Conservation (phyloP, 2,797 vertebrate species). For the Lagocephalus sceleratus region DNA sequence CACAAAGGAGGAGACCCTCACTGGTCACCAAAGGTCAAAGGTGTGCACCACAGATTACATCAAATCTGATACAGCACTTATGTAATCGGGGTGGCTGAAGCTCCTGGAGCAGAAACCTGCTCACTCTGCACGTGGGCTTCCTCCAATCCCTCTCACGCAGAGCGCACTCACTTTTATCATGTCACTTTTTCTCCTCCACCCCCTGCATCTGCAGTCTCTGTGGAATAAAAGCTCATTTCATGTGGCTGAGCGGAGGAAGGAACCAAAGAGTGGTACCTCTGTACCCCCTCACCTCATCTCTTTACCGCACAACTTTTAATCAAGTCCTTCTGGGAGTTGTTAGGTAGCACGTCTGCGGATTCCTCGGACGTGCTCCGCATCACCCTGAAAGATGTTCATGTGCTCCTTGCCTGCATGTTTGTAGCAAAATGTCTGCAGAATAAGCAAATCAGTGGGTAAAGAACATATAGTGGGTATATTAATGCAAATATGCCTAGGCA, state of each 20-base stretch:
- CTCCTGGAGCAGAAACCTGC: conserved; percentile 39
- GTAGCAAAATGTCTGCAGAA: too few relatives aligned
- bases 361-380: conserved; percentile 32
- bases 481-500: background rate
- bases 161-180: conserved; percentile 32
- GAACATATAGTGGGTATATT: background rate
- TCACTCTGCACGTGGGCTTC: conserved; percentile 29
- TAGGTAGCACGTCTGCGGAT: conserved; percentile 41
- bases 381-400: conserved; percentile 16
- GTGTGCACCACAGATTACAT: too few relatives aligned
- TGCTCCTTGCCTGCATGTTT: conserved; percentile 9
- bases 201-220: conserved; percentile 28
- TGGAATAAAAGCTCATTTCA: conserved; percentile 50
- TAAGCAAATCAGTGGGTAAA: background rate
- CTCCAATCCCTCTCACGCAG: conserved; percentile 31
- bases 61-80: background rate
- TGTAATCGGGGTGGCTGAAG: conserved; percentile 11
- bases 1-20: too few relatives aligned
- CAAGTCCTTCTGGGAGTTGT: conserved; percentile 29
- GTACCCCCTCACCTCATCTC: conserved; percentile 9
- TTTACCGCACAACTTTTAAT: conserved; percentile 30
- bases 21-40: too few relatives aligned
- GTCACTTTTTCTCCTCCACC: conserved; percentile 16
- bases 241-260: conserved; percentile 43
- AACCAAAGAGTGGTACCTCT: conserved; percentile 28